Evolutionary conservation across 2,888 invertebrate species (phyloP), one percentile per base, ranked within the genome.

Genomic region (Nomada lathburiana): DNA sequence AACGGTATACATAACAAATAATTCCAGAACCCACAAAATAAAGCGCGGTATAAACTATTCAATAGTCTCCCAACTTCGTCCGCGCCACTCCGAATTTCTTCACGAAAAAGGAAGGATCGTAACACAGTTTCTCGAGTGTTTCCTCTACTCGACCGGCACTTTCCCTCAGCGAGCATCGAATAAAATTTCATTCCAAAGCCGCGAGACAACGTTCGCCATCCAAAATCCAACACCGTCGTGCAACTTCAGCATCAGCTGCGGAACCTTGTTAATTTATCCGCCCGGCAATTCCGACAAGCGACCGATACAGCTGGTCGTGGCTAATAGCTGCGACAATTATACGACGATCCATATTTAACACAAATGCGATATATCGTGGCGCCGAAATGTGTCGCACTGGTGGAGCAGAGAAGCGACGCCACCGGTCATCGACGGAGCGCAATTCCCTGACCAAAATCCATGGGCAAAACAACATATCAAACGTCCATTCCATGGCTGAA

Each of bases 311-410:
- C 63, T 64, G 79, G 65, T 29, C 47, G 29, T 50, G 52, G 80
- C 80, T 79, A 80, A 79, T 79, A 79, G 72, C 80, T 23, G 23
- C 62, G 80, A 79, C 80, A 80, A 79, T 80, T 80, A 80, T 80
- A 80, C 71, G 71, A 80, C 80, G 80, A 80, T 80, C 80, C 80
- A 80, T 80, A 80, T 80, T 80, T 79, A 80, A 80, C 80, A 79
- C 80, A 67, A 13, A 53, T 52, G 62, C 52, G 68, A 53, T 44
- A 55, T 47, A 20, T 42, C n/a, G 42, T 63, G 42, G 18, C 20
- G 59, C 3, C 36, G 42, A 0, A 1, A 18, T 4, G 13, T 36
- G 11, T 10, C 26, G n/a, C 18, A 13, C 29, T 5, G 3, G 52
- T 7, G 29, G 20, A 36, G 10, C 0, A 13, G 63, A 36, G 29